These are phyloP conservation scores for Sorex araneus DNA, from an alignment of 2,113 vertebrate species.

Conservation along the genomic window DNA sequence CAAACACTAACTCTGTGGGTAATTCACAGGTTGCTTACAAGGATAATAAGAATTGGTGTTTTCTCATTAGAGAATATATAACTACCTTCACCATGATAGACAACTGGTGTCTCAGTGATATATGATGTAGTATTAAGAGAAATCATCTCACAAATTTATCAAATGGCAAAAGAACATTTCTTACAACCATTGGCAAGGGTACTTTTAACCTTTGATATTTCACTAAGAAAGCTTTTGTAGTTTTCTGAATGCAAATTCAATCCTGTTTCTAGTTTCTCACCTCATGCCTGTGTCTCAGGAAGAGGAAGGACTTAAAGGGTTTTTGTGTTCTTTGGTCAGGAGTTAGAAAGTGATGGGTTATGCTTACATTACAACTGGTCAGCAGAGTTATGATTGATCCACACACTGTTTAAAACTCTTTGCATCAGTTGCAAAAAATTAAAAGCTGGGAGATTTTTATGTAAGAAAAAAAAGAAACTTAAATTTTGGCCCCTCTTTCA, in stretches of 20 bases:
- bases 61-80: constrained; percentile 27
- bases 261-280: background rate
- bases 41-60: background rate
- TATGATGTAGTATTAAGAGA: background rate
- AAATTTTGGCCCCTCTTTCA: constrained; percentile 26
- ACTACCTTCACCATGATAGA: background rate
- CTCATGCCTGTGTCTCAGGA: background rate
- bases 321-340: background rate
- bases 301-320: background rate
- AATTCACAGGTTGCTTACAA: background rate
- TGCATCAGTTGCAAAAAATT: constrained; percentile 46
- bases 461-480: constrained; percentile 6
- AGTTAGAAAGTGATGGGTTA: background rate
- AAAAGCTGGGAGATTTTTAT: constrained; percentile 38
- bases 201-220: constrained; percentile 34
- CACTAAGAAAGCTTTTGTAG: constrained; percentile 10
- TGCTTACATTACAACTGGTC: background rate
- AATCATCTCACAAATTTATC: background rate
- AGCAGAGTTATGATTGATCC: background rate
- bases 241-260: constrained; percentile 43
- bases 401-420: background rate
- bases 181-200: background rate
- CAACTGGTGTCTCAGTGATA: background rate
- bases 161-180: background rate
- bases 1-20: background rate